These are phyloP conservation scores for Euura saliciscinereae DNA, from an alignment of 1,140 invertebrate genomes.

Conservation along the genomic window DNA sequence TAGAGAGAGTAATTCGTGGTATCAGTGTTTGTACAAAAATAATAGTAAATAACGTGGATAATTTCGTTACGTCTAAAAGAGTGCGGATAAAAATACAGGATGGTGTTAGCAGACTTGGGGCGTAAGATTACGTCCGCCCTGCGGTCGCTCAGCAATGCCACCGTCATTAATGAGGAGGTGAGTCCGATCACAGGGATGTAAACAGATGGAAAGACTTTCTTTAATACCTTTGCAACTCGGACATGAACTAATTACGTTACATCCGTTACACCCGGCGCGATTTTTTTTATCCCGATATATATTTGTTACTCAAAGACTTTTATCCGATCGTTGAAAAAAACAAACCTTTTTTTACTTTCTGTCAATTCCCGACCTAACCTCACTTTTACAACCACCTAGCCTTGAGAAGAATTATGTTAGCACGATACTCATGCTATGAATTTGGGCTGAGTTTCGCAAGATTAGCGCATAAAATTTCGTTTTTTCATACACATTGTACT, in stretches of 20 bases:
- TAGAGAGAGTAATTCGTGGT: not conserved
- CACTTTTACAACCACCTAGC: not conserved
- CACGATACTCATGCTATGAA: too few species aligned
- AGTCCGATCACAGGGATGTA: slow-evolving; percentile 25
- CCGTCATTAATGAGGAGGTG: slow-evolving; percentile 98
- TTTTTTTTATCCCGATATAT: too few species aligned
- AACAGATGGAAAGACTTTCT: slow-evolving; percentile 33
- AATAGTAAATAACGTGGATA: not conserved
- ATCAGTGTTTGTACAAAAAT: slow-evolving; percentile 12
- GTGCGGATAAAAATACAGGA: slow-evolving; percentile 59
- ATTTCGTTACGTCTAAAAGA: not conserved
- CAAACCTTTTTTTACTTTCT: not conserved
- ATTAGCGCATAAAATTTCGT: too few species aligned
- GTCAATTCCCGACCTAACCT: not conserved
- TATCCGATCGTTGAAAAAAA: not conserved
- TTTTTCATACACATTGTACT: too few species aligned
- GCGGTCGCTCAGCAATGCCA: slow-evolving; percentile 96
- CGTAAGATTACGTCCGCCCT: slow-evolving; percentile 98
- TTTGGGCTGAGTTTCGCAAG: too few species aligned
- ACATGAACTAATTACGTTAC: too few species aligned
- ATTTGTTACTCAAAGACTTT: not conserved
- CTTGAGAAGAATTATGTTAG: too few species aligned
- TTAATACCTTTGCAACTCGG: not conserved
- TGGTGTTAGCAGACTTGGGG: slow-evolving; percentile 99
- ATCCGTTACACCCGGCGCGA: too few species aligned